phyloP scores from a whole-genome alignment of 2,797 vertebrate species.

The Leptatherina wallacei region DNA sequence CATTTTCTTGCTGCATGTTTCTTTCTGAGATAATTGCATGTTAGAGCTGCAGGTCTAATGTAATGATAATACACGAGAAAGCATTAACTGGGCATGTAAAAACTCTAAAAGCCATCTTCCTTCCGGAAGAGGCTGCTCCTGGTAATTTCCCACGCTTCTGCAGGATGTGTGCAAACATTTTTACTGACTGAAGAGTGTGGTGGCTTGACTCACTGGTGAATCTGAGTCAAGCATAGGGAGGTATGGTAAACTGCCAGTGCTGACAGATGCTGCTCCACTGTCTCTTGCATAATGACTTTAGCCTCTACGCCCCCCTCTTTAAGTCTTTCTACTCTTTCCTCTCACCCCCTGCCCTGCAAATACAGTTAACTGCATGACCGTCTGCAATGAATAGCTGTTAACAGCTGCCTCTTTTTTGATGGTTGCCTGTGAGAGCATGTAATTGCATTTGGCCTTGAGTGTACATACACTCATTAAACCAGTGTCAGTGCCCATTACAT shows the following conservation, averaged over 20 bases:
- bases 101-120: constrained; percentile 45
- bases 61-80: constrained; percentile 12
- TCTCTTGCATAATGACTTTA: constrained; percentile 72
- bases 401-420: constrained; percentile 75
- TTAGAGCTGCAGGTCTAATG: background rate
- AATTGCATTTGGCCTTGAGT: constrained; percentile 78
- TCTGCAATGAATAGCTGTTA: constrained; percentile 64
- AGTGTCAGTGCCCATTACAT: constrained; percentile 75
- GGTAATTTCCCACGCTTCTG: constrained; percentile 64
- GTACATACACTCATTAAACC: constrained; percentile 76
- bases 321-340: constrained; percentile 44
- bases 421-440: constrained; percentile 76
- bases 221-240: constrained; percentile 65
- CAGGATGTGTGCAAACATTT: constrained; percentile 67
- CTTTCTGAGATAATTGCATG: constrained; percentile 1
- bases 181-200: constrained; percentile 61
- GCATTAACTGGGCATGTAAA: constrained; percentile 31
- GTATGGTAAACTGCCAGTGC: constrained; percentile 63
- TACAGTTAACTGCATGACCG: constrained; percentile 73
- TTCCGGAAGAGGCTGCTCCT: constrained; percentile 37
- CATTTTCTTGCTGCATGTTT: background rate
- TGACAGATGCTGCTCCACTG: constrained; percentile 75
- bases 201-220: constrained; percentile 66
- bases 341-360: constrained; percentile 64
- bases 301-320: constrained; percentile 24